Percentiles rank a stretch among this genome's conserved stretches.
Conservation (phyloP, 2,888 invertebrate genomes). For the Conops quadrifasciatus region DNA sequence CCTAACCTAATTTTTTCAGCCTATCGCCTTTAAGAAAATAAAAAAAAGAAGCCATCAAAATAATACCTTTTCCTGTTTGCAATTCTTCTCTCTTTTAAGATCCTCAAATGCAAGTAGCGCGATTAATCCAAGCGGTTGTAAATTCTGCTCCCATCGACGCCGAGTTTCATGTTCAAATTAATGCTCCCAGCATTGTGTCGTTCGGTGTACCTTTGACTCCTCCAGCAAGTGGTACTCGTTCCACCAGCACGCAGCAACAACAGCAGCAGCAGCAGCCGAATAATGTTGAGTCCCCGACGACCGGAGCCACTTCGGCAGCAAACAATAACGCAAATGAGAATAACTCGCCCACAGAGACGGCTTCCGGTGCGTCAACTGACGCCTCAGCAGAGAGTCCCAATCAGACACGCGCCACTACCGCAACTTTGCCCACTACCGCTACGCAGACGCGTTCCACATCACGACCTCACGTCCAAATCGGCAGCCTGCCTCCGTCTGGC, state of each 20-base stretch:
- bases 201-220: slow-evolving; percentile 64
- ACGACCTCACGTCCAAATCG: slow-evolving; percentile 75
- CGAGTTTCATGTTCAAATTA: slow-evolving; percentile 63
- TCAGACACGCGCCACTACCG: slow-evolving; percentile 69
- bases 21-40: background rate
- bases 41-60: background rate
- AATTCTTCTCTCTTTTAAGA: slow-evolving; percentile 47
- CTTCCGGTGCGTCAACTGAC: background rate
- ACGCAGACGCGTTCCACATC: slow-evolving; percentile 76
- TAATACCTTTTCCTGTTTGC: slow-evolving; percentile 1
- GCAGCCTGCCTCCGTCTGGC: slow-evolving; percentile 68
- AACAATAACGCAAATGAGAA: slow-evolving; percentile 38
- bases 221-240: slow-evolving; percentile 65
- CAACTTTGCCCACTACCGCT: slow-evolving; percentile 76
- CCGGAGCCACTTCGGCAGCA: slow-evolving; percentile 55
- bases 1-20: no score
- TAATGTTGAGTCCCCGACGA: slow-evolving; percentile 71
- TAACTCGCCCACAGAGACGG: slow-evolving; percentile 23
- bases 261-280: slow-evolving; percentile 50
- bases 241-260: slow-evolving; percentile 41
- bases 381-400: slow-evolving; percentile 29
- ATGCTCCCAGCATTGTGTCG: slow-evolving; percentile 60
- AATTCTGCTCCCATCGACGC: slow-evolving; percentile 61
- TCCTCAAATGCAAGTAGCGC: slow-evolving; percentile 61
- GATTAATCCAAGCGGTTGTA: slow-evolving; percentile 62